phyloP scores from a whole-genome alignment of 2,797 vertebrate species.

The Danio choprae region DNA sequence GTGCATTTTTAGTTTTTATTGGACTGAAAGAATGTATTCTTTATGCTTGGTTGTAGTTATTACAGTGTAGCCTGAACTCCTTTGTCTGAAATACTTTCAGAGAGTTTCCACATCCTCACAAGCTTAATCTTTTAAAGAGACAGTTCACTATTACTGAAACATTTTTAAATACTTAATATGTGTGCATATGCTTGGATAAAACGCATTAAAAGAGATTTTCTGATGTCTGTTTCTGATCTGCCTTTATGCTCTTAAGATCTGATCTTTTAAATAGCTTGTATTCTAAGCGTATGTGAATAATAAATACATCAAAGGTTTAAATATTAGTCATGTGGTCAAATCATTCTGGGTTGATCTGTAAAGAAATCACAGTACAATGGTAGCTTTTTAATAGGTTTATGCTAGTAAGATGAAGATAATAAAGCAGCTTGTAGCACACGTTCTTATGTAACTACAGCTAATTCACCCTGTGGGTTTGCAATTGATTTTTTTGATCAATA shows the following conservation, averaged over 20 bases:
- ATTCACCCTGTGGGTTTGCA: neutral
- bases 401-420: neutral
- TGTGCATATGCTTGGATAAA: neutral
- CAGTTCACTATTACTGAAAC: neutral
- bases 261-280: neutral
- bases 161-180: neutral
- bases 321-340: neutral
- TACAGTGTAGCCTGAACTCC: neutral
- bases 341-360: neutral
- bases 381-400: neutral
- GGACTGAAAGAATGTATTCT: neutral
- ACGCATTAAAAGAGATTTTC: neutral
- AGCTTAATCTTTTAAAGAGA: neutral
- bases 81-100: neutral
- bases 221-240: neutral
- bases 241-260: neutral
- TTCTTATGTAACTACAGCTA: neutral
- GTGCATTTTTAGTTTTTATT: neutral
- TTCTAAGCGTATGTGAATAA: neutral
- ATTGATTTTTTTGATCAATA: conserved; percentile 17
- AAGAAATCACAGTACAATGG: neutral
- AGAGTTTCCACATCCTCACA: neutral
- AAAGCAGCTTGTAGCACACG: neutral
- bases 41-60: neutral
- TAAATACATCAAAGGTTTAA: neutral